Evolutionary conservation across 2,797 vertebrate genomes (phyloP).

Genomic region (Epinephelus malabaricus): DNA sequence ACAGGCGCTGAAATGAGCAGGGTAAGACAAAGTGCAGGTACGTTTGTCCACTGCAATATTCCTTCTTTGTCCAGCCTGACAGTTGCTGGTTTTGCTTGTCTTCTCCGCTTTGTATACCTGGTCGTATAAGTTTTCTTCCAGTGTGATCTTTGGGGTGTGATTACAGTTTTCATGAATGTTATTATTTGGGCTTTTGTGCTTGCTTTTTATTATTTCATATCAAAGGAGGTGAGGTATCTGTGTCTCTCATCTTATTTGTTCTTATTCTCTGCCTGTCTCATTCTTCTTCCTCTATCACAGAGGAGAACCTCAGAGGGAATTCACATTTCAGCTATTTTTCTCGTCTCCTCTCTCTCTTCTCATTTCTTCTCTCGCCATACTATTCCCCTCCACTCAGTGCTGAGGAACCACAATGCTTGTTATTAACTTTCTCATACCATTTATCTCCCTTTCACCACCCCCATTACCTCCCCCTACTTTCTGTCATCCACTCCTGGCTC

Average conservation of each 20-base stretch:
- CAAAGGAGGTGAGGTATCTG: slow-evolving; percentile 23
- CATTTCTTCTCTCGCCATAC: slow-evolving; percentile 40
- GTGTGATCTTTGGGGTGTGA: neutral
- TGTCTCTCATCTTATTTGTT: slow-evolving; percentile 32
- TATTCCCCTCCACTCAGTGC: slow-evolving; percentile 40
- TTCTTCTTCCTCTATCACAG: slow-evolving; percentile 19
- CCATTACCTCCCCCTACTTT: slow-evolving; percentile 58
- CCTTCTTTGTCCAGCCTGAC: neutral
- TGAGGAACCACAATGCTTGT: slow-evolving; percentile 64
- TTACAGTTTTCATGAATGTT: slow-evolving; percentile 27
- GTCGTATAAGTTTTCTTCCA: neutral
- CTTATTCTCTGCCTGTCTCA: slow-evolving; percentile 24
- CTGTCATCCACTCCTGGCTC: slow-evolving; percentile 57
- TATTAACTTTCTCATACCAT: slow-evolving; percentile 76
- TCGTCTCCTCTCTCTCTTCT: slow-evolving; percentile 28
- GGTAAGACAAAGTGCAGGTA: neutral
- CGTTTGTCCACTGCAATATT: neutral
- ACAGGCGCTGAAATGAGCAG: neutral
- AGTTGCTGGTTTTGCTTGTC: neutral
- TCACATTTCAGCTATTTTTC: slow-evolving; percentile 49
- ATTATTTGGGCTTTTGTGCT: slow-evolving; percentile 31
- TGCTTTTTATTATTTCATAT: slow-evolving; percentile 38
- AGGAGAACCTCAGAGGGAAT: slow-evolving; percentile 26
- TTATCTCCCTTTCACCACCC: slow-evolving; percentile 70
- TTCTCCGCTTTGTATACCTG: slow-evolving; percentile 6